Base-by-base conservation (phyloP, 2,888 invertebrate species). In the Lepidochitona cinerea region DNA sequence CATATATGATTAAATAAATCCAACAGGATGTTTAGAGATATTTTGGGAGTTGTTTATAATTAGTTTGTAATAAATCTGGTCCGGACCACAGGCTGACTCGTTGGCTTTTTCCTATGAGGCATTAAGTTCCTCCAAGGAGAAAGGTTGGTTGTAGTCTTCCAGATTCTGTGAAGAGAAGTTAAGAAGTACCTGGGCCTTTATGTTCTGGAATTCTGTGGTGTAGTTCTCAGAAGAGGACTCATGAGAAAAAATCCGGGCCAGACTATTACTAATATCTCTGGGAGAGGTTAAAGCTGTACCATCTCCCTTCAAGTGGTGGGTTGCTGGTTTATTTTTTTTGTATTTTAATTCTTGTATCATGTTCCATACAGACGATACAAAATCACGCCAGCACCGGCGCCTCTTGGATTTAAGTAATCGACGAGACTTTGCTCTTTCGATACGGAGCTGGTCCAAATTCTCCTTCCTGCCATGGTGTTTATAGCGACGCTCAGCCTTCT, bases 1-100 rank as follows among this genome's bases (percentile, higher is more conserved):
- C 77, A 77, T 12, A 77, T 71, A 36, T 68, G 12, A 70, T 77
- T 80, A 49, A 71, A 75, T 0, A 77, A 71, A 36, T 64, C 14
- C 14, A 73, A 53, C 12, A 52, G 68, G 54, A 37, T 75, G 32
- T 52, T 70, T 70, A 59, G 59, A 23, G 59, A 14, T 4, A 29
- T 18, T 32, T 59, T 23, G 29, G 23, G 29, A 59, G 29, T 59
- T 23, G 4, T 59, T 59, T 32, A 59, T 0, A 75, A 53, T n/a
- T 9, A 77, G 41, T 14, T 72, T 70, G 32, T 75, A 75, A 70
- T 75, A 70, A 12, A 75, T 70, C 6, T 72, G 66, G 72, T 73
- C 75, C 18, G 52, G 71, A n/a, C 74, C 71, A 26, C 71, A 33
- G 0, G 74, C 65, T 33, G 73, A 59, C 26, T 77, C 75, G 9